phyloP scores from a whole-genome alignment of 2,888 invertebrate species.

The Sinohyriopsis cumingii region DNA sequence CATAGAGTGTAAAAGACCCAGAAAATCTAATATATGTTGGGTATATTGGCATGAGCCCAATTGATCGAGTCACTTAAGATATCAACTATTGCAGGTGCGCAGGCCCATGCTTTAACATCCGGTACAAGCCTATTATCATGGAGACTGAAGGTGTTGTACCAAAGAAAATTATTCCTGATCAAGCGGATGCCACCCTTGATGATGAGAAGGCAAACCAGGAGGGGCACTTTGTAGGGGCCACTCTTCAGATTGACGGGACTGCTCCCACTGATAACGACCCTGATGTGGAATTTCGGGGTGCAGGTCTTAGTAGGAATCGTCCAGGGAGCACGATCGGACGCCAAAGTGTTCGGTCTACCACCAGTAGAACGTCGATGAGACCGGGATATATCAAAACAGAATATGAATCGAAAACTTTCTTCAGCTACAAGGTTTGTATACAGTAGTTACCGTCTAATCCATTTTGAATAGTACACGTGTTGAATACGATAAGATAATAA shows the following conservation, averaged over 20 bases:
- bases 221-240: constrained; percentile 56
- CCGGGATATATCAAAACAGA: constrained; percentile 46
- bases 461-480: no score
- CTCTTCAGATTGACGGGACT: constrained; percentile 48
- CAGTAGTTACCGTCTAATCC: no score
- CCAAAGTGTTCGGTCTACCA: constrained; percentile 51
- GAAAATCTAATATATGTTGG: no score
- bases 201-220: constrained; percentile 52
- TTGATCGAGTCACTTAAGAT: no score
- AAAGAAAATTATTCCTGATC: no score
- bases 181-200: constrained; percentile 40
- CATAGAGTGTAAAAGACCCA: no score
- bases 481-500: no score
- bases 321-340: constrained; percentile 58
- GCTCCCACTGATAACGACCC: constrained; percentile 27
- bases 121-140: no score
- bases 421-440: constrained; percentile 54
- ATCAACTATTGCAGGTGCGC: no score
- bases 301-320: constrained; percentile 42
- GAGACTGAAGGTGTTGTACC: no score
- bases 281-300: constrained; percentile 36
- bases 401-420: constrained; percentile 35
- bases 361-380: constrained; percentile 53
- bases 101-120: no score
- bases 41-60: no score